Evolutionary conservation across 2,888 invertebrate genomes (phyloP).

Genomic region (Heliconius hortense): DNA sequence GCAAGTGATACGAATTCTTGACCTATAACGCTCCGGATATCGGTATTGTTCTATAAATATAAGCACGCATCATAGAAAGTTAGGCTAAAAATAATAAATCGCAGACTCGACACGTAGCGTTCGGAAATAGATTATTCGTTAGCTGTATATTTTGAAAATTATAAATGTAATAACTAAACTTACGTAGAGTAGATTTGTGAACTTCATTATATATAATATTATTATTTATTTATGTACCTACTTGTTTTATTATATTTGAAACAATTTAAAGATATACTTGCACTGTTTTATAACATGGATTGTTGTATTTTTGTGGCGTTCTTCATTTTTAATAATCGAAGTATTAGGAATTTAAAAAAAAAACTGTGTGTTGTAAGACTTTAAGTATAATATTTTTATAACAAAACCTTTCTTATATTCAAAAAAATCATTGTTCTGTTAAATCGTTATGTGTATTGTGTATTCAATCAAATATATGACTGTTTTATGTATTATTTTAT

Average conservation of each 20-base stretch:
- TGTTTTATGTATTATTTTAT: neutral
- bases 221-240: neutral
- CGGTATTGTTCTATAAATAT: conserved; percentile 40
- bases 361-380: neutral
- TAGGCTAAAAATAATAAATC: conserved; percentile 45
- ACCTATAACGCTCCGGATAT: conserved; percentile 39
- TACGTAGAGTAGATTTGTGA: neutral
- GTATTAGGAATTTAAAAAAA: neutral
- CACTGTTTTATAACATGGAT: conserved; percentile 10
- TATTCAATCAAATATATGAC: neutral
- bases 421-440: neutral
- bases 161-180: neutral
- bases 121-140: conserved; percentile 40
- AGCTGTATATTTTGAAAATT: conserved; percentile 29
- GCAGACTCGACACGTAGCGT: conserved; percentile 40
- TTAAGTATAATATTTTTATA: neutral
- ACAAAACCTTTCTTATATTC: neutral
- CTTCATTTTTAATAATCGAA: neutral
- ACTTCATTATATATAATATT: neutral
- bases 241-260: too few species aligned
- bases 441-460: neutral
- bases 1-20: conserved; percentile 32
- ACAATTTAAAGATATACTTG: neutral
- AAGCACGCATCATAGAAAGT: conserved; percentile 42
- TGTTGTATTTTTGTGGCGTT: neutral